A percentile compares a stretch with the other conserved stretches of the same genome.
Evolutionary conservation across 2,113 vertebrate species (phyloP).

Genomic region (Noturus placidus): DNA sequence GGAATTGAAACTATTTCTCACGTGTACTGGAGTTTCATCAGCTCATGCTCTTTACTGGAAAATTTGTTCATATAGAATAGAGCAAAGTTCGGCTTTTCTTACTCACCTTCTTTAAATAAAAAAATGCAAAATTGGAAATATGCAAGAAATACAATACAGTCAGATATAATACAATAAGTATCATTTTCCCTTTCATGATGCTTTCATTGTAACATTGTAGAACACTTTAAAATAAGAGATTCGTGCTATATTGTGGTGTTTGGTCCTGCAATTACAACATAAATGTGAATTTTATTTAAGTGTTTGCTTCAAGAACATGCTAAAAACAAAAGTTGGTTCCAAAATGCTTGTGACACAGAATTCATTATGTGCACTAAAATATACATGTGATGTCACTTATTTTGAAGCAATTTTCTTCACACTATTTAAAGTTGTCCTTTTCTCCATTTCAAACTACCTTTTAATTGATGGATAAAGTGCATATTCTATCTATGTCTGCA

Average conservation of each 20-base stretch:
- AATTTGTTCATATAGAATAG: background rate
- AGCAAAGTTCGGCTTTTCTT: background rate
- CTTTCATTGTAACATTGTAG: too few relatives aligned
- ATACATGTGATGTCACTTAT: too few relatives aligned
- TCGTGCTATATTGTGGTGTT: background rate
- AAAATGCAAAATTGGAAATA: background rate
- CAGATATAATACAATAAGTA: background rate
- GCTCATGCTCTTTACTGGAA: background rate
- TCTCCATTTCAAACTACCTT: too few relatives aligned
- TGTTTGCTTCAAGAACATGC: background rate
- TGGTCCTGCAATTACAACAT: background rate
- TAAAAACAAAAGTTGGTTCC: background rate
- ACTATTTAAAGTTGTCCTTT: too few relatives aligned
- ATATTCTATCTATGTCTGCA: too few relatives aligned
- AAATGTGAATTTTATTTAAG: background rate
- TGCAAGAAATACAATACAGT: background rate
- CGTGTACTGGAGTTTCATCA: background rate
- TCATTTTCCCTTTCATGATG: background rate
- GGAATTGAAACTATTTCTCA: conserved; percentile 41
- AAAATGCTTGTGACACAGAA: too few relatives aligned
- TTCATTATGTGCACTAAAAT: background rate
- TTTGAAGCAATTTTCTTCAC: too few relatives aligned
- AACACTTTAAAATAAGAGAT: background rate
- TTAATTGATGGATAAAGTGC: too few relatives aligned
- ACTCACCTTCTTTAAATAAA: background rate